phyloP scores from a whole-genome alignment of 1,140 invertebrate genomes.

The Zaprionus capensis region DNA sequence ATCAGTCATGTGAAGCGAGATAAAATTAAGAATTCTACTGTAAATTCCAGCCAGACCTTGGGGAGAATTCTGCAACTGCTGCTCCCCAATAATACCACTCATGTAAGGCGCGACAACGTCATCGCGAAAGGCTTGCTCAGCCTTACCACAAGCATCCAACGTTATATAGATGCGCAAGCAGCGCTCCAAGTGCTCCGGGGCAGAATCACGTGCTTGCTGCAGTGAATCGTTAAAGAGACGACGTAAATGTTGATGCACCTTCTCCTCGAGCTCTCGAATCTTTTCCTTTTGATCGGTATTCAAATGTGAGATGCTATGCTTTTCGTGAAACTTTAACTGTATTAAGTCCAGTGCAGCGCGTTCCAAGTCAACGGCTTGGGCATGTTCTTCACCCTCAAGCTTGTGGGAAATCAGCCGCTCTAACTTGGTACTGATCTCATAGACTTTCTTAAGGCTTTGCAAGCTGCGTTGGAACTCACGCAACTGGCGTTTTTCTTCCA shows the following conservation, averaged over 20 bases:
- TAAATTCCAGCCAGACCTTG: conserved; percentile 91
- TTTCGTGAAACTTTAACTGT: conserved; percentile 73
- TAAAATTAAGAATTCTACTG: conserved; percentile 89
- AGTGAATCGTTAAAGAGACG: conserved; percentile 87
- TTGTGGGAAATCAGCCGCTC: conserved; percentile 61
- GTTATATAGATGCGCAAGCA: conserved; percentile 89
- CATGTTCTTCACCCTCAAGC: conserved; percentile 72
- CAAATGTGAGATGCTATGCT: conserved; percentile 78
- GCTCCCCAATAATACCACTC: conserved; percentile 90
- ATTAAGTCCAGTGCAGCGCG: conserved; percentile 77
- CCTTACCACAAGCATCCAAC: conserved; percentile 88
- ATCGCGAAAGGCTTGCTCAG: conserved; percentile 89
- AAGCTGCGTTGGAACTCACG: conserved; percentile 66
- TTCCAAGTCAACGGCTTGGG: conserved; percentile 77
- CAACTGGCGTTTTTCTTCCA: conserved; percentile 69
- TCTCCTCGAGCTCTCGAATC: conserved; percentile 85
- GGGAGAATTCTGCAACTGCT: conserved; percentile 89
- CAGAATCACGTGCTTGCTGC: conserved; percentile 82
- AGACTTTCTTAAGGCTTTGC: conserved; percentile 71
- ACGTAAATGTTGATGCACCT: conserved; percentile 86
- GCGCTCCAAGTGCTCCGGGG: conserved; percentile 85
- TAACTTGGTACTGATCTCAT: conserved; percentile 66
- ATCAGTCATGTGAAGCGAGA: conserved; percentile 88
- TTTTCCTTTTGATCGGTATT: conserved; percentile 84
- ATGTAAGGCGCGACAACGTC: conserved; percentile 90